Conservation (phyloP, 2,888 invertebrate species). For the Ophioninae sp. region DNA sequence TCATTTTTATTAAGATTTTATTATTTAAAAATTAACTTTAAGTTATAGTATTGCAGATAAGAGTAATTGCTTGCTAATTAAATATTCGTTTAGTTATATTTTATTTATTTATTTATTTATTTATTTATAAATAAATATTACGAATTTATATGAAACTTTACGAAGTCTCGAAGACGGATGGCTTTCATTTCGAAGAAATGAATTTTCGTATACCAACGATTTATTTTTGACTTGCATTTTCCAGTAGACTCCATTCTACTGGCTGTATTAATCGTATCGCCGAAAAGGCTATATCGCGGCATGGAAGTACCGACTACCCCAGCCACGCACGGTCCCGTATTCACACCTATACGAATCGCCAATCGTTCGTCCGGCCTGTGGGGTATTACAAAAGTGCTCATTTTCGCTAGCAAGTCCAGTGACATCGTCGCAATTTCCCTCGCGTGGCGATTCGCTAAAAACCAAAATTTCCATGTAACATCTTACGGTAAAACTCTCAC, state of each 20-base stretch:
- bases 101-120: neutral
- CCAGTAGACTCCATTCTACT: slow-evolving; percentile 94
- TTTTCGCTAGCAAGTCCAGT: slow-evolving; percentile 90
- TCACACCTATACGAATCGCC: slow-evolving; percentile 91
- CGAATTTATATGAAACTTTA: neutral
- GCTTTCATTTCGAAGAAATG: neutral
- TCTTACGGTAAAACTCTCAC: neutral
- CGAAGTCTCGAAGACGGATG: neutral
- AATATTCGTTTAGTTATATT: neutral
- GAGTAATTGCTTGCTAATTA: neutral
- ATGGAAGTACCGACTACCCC: slow-evolving; percentile 94
- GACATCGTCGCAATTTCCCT: slow-evolving; percentile 95
- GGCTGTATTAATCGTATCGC: slow-evolving; percentile 93
- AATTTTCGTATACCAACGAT: neutral
- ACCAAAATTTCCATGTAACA: neutral
- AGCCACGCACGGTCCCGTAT: slow-evolving; percentile 92
- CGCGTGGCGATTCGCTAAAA: slow-evolving; percentile 89
- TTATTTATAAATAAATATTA: neutral
- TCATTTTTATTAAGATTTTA: neutral
- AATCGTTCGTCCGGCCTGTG: slow-evolving; percentile 87
- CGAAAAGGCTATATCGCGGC: slow-evolving; percentile 93
- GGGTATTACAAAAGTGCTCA: slow-evolving; percentile 89
- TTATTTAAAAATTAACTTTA: neutral
- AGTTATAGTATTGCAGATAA: neutral
- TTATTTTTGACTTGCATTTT: slow-evolving; percentile 83